phyloP scores from a whole-genome alignment of 2,113 vertebrate genomes.

The Leptodactylus fuscus region DNA sequence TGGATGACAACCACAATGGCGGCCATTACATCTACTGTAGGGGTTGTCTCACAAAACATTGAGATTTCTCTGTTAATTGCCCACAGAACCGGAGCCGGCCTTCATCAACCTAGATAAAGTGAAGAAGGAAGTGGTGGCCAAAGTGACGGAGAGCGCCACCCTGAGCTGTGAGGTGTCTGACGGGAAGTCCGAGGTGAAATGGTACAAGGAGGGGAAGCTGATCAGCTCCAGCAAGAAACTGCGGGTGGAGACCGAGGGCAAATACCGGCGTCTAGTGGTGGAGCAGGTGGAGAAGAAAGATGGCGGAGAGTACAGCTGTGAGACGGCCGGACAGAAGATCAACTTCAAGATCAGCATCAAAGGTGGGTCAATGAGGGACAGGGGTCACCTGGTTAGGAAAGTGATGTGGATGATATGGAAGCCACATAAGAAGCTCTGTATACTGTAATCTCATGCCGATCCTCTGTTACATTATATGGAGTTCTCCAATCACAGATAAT shows the following conservation, averaged over 20 bases:
- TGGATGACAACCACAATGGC: no score
- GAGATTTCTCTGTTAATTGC: no score
- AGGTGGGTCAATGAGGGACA: no score
- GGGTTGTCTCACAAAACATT: no score
- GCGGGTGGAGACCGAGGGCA: constrained; percentile 72
- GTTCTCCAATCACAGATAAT: no score
- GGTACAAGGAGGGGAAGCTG: constrained; percentile 78
- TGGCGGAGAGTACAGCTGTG: constrained; percentile 78
- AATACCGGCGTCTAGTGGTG: constrained; percentile 73
- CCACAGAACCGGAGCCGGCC: constrained; percentile 48
- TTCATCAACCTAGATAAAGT: constrained; percentile 64
- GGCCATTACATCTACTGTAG: no score
- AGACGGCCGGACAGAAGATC: constrained; percentile 75
- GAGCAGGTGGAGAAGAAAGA: constrained; percentile 78
- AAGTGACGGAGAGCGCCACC: constrained; percentile 70
- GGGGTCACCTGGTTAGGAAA: no score
- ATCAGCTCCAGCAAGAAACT: constrained; percentile 72
- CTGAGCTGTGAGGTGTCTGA: constrained; percentile 76
- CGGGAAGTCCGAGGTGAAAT: constrained; percentile 77
- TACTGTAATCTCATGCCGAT: no score
- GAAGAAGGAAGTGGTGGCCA: constrained; percentile 60
- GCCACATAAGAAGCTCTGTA: no score
- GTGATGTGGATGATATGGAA: no score
- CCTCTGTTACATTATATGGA: no score
- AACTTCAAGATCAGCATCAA: constrained; percentile 70